Evolutionary conservation across 1,140 invertebrate genomes (phyloP), one percentile per base, ranked within the genome.

Genomic region (Drosophila seguyi): DNA sequence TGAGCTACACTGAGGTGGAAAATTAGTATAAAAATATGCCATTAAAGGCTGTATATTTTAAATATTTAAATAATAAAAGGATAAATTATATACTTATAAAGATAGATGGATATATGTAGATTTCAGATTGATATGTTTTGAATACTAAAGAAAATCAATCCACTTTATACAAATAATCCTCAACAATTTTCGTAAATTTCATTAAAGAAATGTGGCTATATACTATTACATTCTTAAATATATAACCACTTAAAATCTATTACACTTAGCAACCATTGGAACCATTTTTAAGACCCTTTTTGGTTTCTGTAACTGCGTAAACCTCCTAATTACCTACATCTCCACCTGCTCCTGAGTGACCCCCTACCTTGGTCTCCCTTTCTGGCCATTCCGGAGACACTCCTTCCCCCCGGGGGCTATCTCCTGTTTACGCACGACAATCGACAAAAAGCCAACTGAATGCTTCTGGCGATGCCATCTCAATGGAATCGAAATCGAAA

Each of bases 381-480:
- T 36, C 7, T 14, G 29, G 1, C 13, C 20, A 48, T 31, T 41
- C 7, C 13, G 1, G 6, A 4, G 6, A 5, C 16, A 36, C 38
- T 62, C 27, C 27, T 44, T 11, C 13, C 14, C 45, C 4, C 8
- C 31, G 44, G 47, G 44, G 47, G n/a, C n/a, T 56, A 65, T 74
- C 47, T 75, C 22, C 45, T 68, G 48, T 87, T 76, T 78, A 69
- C 83, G 59, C 58, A 44, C 38, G 36, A 66, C 83, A 88, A 88
- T 88, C 80, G 52, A 22, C 16, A 77, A 88, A 85, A 29, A 22
- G 47, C 31, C 4, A 36, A 69, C 34, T 50, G 38, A 71, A 72
- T 60, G 69, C 55, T 31, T 14, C 29, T 47, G 45, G 31, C 61
- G 62, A 72, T 72, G 66, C 36, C 68, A 72, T 71, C 52, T 55